Base-by-base conservation (phyloP, 2,797 vertebrate genomes). In the Phoebastria nigripes region DNA sequence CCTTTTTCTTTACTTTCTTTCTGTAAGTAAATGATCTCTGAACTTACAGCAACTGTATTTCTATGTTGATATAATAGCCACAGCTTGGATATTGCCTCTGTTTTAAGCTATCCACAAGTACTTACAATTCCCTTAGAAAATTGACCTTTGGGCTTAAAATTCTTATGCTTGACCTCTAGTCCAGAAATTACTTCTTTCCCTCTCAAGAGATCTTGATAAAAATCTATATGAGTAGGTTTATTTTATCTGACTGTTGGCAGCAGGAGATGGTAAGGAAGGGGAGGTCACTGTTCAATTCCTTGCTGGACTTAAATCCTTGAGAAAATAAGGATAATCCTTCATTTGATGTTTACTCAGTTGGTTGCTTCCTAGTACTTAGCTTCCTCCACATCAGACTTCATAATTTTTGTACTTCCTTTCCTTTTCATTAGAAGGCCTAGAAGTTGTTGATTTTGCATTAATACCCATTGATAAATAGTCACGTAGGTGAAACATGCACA, bases 221-320 rank as follows among this genome's bases (percentile, higher is more conserved):
- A 89, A 85, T 83, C 35, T 72, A 7, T 87, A 76, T 70, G 51
- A 73, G 56, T 82, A 56, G 22, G 51, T 92, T 90, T 93, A 59
- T 86, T 93, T 97, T 92, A 51, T 92, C 59, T 77, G 67, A 77
- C 49, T 84, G 28, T 66, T 69, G 73, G 39, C 67, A 93, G 49
- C 42, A 74, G 87, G 76, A 80, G 24, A 11, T 89, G 51, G 46
- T 80, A 44, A 89, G 74, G 66, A 90, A 92, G 26, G 33, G 61
- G 39, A 89, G 82, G n/a, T 93, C 59, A 47, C 15, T 85, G 86
- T 91, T 93, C 37, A 72, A 0, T 86, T 92, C 41, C 42, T 73
- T 93, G 37, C 19, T 92, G 73, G 63, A 94, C 91, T 81, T 72
- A 84, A 95, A 54, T 94, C 58, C 62, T 55, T 92, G 81, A 93